Percentiles rank a stretch among this genome's conserved stretches.
Conservation (phyloP, 2,797 vertebrate genomes). For the Benthosema pterotum region DNA sequence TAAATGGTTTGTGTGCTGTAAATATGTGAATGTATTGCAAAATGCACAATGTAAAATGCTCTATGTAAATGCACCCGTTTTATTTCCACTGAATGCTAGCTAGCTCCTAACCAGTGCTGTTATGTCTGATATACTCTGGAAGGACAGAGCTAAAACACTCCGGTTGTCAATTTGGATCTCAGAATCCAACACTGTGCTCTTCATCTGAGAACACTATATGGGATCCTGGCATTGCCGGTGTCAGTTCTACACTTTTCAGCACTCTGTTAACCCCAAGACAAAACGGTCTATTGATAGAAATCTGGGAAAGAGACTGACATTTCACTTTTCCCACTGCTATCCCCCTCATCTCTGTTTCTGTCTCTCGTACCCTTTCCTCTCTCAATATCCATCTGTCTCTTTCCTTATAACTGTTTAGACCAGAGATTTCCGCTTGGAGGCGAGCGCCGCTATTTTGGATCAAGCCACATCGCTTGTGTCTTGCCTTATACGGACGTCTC, state of each 20-base stretch:
- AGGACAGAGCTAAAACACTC: slow-evolving; percentile 56
- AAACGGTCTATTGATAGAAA: slow-evolving; percentile 65
- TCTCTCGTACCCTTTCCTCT: slow-evolving; percentile 10
- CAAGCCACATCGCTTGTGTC: slow-evolving; percentile 32
- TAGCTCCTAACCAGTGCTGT: slow-evolving; percentile 25
- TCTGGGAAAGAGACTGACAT: slow-evolving; percentile 63
- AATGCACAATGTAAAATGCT: no score
- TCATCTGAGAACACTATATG: slow-evolving; percentile 47
- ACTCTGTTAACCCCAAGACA: slow-evolving; percentile 40
- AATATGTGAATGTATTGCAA: no score
- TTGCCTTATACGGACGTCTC: slow-evolving; percentile 29
- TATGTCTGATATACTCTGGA: slow-evolving; percentile 51
- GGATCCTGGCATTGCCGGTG: slow-evolving; percentile 55
- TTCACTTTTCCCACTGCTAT: slow-evolving; percentile 61
- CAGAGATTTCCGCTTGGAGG: slow-evolving; percentile 41
- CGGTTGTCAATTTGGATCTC: slow-evolving; percentile 56
- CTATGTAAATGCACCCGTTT: no score
- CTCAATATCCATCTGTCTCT: slow-evolving; percentile 11
- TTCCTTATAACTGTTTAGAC: slow-evolving; percentile 61
- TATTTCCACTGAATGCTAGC: slow-evolving; percentile 40
- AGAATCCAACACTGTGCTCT: slow-evolving; percentile 63
- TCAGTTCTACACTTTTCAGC: slow-evolving; percentile 59
- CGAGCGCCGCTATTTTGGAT: slow-evolving; percentile 34
- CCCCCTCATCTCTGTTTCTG: slow-evolving; percentile 3
- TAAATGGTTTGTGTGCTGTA: no score